phyloP scores from a whole-genome alignment of 2,113 vertebrate genomes.

The Antennarius striatus region DNA sequence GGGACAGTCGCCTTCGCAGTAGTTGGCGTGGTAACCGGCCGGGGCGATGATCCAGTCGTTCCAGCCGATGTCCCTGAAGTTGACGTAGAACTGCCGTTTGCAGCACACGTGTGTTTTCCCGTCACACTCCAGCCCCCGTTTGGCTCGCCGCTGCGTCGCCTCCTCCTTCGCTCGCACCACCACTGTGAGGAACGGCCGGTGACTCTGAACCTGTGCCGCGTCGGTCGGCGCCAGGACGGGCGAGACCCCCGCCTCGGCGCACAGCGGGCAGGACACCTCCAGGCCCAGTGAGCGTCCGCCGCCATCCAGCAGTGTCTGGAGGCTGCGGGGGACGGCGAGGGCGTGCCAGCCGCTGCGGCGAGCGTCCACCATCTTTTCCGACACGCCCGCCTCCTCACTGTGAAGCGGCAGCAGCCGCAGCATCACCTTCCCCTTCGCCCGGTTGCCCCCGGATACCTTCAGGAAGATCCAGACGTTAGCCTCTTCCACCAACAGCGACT shows the following conservation, averaged over 20 bases:
- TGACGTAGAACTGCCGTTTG: slow-evolving; percentile 94
- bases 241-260: slow-evolving; percentile 83
- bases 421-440: slow-evolving; percentile 86
- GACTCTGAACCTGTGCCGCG: slow-evolving; percentile 83
- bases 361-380: slow-evolving; percentile 89
- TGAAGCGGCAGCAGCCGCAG: slow-evolving; percentile 84
- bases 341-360: slow-evolving; percentile 95
- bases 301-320: slow-evolving; percentile 85
- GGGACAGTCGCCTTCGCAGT: slow-evolving; percentile 96
- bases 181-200: slow-evolving; percentile 92
- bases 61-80: slow-evolving; percentile 98
- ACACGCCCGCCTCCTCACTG: slow-evolving; percentile 73
- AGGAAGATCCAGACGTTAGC: slow-evolving; percentile 95
- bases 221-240: slow-evolving; percentile 80
- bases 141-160: slow-evolving; percentile 80
- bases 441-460: slow-evolving; percentile 86
- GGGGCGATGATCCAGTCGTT: slow-evolving; percentile 99
- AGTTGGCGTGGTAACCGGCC: slow-evolving; percentile 95
- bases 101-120: slow-evolving; percentile 92
- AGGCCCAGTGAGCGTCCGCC: slow-evolving; percentile 80
- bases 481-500: slow-evolving; percentile 84
- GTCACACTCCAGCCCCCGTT: slow-evolving; percentile 92
- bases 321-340: slow-evolving; percentile 80
- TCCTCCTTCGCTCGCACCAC: slow-evolving; percentile 83
- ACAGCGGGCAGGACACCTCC: slow-evolving; percentile 87